Percentiles rank a stretch among this genome's conserved stretches.
Conservation (phyloP, 2,797 vertebrate species). For the Phataginus tricuspis region DNA sequence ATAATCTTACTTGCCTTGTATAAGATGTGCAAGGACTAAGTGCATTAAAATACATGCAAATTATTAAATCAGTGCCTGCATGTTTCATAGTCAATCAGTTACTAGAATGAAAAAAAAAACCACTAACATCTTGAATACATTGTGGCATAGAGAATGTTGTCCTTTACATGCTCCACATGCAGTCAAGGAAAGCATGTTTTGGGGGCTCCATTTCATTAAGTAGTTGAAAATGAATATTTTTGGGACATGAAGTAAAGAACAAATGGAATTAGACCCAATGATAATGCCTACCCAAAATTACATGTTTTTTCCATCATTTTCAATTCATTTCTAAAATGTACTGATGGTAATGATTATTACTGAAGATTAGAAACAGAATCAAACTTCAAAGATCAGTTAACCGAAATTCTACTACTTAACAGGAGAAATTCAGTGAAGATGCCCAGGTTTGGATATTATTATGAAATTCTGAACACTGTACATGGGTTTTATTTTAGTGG, state of each 20-base stretch:
- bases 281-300: not conserved
- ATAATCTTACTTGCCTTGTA: not conserved
- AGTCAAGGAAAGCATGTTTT: not conserved
- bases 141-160: not conserved
- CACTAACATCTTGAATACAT: not conserved
- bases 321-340: slow-evolving; percentile 46
- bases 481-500: slow-evolving; percentile 38
- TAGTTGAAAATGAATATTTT: not conserved
- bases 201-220: not conserved
- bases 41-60: not conserved
- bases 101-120: not conserved
- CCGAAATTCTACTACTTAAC: not conserved
- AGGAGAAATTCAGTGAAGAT: slow-evolving; percentile 42
- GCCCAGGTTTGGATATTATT: slow-evolving; percentile 7
- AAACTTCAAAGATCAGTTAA: slow-evolving; percentile 28
- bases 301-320: not conserved
- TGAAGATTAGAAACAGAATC: slow-evolving; percentile 10
- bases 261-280: not conserved
- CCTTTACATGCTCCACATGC: not conserved
- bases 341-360: not conserved
- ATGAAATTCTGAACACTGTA: slow-evolving; percentile 49
- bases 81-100: slow-evolving; percentile 6
- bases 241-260: not conserved
- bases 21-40: not conserved
- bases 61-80: not conserved